These are phyloP conservation scores for Hydraecia micacea DNA, from an alignment of 2,888 invertebrate species.

Conservation along the genomic window DNA sequence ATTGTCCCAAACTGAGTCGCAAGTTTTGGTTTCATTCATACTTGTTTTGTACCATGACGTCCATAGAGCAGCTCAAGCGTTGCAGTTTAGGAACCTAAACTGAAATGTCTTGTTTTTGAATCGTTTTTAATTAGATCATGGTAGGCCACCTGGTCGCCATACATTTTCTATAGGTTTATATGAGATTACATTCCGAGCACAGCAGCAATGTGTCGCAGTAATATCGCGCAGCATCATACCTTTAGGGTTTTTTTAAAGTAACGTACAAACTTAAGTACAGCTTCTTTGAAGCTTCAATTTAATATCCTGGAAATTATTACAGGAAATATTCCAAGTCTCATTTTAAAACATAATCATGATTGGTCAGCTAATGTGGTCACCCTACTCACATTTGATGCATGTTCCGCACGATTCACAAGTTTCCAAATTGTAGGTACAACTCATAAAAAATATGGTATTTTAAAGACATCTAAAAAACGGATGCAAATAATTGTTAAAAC, in stretches of 20 bases:
- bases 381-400: conserved; percentile 13
- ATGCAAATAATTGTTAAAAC: conserved; percentile 20
- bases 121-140: too few species aligned
- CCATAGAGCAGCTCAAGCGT: too few species aligned
- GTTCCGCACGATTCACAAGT: conserved; percentile 10
- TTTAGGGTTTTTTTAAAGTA: not conserved
- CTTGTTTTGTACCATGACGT: too few species aligned
- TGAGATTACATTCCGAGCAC: too few species aligned
- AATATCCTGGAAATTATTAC: not conserved
- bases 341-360: not conserved
- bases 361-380: not conserved
- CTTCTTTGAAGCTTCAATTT: not conserved
- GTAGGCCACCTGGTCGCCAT: too few species aligned
- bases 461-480: not conserved
- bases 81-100: too few species aligned
- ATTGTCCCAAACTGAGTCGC: too few species aligned
- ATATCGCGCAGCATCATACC: too few species aligned
- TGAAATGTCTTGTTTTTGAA: too few species aligned
- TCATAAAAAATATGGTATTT: not conserved
- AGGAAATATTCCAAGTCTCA: not conserved
- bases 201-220: too few species aligned
- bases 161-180: too few species aligned
- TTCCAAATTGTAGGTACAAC: not conserved
- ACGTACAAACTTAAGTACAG: not conserved
- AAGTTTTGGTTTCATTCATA: too few species aligned